A percentile compares a stretch with the other conserved stretches of the same genome.
These are phyloP conservation scores for Carterocephalus palaemon DNA, from an alignment of 2,888 invertebrate species.

Conservation along the genomic window DNA sequence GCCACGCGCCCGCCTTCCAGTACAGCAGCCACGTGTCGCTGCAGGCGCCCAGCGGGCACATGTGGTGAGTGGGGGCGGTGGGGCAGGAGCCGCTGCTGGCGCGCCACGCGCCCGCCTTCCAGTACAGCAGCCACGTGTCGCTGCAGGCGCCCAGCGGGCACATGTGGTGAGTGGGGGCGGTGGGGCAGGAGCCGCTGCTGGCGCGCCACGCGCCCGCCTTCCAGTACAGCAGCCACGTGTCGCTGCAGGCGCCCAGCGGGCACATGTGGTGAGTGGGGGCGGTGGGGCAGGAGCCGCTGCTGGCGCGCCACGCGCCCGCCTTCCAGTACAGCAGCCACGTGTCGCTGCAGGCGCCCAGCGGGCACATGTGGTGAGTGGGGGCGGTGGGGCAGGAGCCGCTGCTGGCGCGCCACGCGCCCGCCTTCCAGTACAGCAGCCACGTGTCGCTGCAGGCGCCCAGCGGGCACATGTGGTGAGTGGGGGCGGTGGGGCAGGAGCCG, in stretches of 20 bases:
- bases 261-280: slow-evolving; percentile 98
- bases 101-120: slow-evolving; percentile 98
- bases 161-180: too few species aligned
- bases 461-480: slow-evolving; percentile 99
- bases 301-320: slow-evolving; percentile 98
- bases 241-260: slow-evolving; percentile 97
- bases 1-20: slow-evolving; percentile 95
- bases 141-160: slow-evolving; percentile 96
- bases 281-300: slow-evolving; percentile 91
- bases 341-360: slow-evolving; percentile 95
- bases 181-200: slow-evolving; percentile 98
- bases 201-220: slow-evolving; percentile 94
- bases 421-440: slow-evolving; percentile 98
- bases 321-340: slow-evolving; percentile 96
- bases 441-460: slow-evolving; percentile 97
- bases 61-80: slow-evolving; percentile 95
- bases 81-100: slow-evolving; percentile 95
- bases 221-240: slow-evolving; percentile 98
- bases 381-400: slow-evolving; percentile 99
- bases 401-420: slow-evolving; percentile 90
- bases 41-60: slow-evolving; percentile 98
- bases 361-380: too few species aligned
- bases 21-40: slow-evolving; percentile 98
- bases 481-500: slow-evolving; percentile 92
- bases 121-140: slow-evolving; percentile 93